Evolutionary conservation across 1,140 invertebrate genomes (phyloP), one percentile per base, ranked within the genome.

Genomic region (Tribolium castaneum): DNA sequence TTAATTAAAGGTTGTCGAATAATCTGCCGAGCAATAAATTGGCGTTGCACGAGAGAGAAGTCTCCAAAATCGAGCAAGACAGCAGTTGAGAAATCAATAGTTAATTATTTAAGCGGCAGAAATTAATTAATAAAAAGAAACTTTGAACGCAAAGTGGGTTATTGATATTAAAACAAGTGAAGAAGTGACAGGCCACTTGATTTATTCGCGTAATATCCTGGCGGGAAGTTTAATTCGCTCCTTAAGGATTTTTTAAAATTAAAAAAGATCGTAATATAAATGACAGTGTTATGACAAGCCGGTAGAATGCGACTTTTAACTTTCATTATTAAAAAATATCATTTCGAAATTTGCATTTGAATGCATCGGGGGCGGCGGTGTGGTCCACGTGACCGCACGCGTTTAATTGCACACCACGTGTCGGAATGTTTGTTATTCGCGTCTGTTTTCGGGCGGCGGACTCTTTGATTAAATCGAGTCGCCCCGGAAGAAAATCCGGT

Each of bases 211-310:
- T 80, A 83, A 83, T 83, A 83, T 83, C 82, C 82, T 83, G 82
- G 79, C 76, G 78, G 79, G 78, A 83, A 82, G 72, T 83, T 83
- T 83, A 83, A 83, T 83, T 83, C 80, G 73, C 80, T 70, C 77
- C 80, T 81, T 81, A 83, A 82, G 80, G 82, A 83, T 83, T 82
- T 82, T 76, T 80, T 75, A 80, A 83, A 83, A 79, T 81, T 82
- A 81, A 83, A 82, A 83, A 83, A 82, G 82, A 83, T 79, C 72
- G 80, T 83, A 82, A 83, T 83, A 83, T 83, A 83, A 83, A 83
- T 83, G 82, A 83, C 82, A 83, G 77, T 81, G 82, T 83, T 83
- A 83, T 83, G 82, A 83, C 82, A 80, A 77, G 80, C 75, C 71
- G 78, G 74, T 22, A 72, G 78, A 75, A 30, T 62, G 73, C 71